These are phyloP conservation scores for Cremastinae sp. DNA, from an alignment of 2,888 invertebrate species.

Conservation along the genomic window DNA sequence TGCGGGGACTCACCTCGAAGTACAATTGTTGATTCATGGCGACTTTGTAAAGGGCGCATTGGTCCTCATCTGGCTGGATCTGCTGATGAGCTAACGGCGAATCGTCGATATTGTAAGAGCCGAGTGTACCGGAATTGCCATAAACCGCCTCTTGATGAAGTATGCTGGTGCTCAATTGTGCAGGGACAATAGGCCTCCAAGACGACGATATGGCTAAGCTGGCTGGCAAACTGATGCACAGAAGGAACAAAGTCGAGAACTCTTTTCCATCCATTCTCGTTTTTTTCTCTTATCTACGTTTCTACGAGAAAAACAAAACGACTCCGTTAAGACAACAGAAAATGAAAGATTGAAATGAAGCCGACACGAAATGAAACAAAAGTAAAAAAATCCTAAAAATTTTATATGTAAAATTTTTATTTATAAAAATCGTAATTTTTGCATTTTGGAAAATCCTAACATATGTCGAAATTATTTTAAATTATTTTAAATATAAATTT, in stretches of 20 bases:
- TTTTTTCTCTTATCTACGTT: constrained; percentile 29
- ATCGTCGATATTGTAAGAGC: constrained; percentile 65
- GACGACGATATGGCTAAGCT: constrained; percentile 68
- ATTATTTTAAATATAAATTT: too few species aligned
- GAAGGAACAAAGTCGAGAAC: constrained; percentile 55
- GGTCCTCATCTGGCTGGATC: constrained; percentile 79
- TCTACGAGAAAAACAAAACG: constrained; percentile 21
- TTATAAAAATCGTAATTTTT: too few species aligned
- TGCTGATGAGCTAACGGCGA: constrained; percentile 63
- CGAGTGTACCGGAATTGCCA: constrained; percentile 55
- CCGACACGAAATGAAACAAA: too few species aligned
- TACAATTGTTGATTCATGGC: constrained; percentile 86
- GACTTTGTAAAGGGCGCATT: constrained; percentile 86
- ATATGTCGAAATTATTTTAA: too few species aligned
- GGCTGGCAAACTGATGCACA: constrained; percentile 58
- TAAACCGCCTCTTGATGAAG: constrained; percentile 71
- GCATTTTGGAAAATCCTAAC: too few species aligned
- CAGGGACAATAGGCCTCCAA: constrained; percentile 72
- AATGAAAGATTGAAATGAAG: too few species aligned
- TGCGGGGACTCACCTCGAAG: constrained; percentile 79
- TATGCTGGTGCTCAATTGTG: constrained; percentile 66
- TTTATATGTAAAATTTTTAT: too few species aligned
- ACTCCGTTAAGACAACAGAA: too few species aligned
- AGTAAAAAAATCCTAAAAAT: too few species aligned
- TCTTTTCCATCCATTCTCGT: constrained; percentile 57